Evolutionary conservation across 2,888 invertebrate species (phyloP).

Genomic region (Conomelus anceps): DNA sequence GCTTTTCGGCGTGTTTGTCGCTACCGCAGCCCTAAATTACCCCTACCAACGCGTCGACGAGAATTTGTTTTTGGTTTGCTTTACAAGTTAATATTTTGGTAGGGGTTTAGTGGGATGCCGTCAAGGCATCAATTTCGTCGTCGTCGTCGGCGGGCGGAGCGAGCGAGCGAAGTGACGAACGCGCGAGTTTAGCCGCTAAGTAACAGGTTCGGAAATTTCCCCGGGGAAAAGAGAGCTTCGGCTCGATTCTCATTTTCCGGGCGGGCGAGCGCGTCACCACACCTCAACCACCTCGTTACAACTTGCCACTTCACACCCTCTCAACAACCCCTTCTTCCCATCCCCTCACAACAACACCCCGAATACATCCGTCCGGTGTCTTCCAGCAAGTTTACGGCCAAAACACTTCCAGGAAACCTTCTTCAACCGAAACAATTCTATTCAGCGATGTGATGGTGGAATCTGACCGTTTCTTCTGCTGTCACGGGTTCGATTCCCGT

Average conservation of each 20-base stretch:
- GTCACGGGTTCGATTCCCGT: too few relatives aligned
- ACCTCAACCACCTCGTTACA: conserved; percentile 3
- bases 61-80: background rate
- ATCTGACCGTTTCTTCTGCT: too few relatives aligned
- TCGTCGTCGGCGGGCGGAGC: background rate
- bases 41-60: background rate
- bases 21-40: background rate
- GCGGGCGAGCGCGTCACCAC: background rate
- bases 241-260: conserved; percentile 10
- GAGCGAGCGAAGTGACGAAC: background rate
- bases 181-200: conserved; percentile 4
- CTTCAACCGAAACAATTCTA: background rate
- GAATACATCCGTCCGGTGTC: background rate
- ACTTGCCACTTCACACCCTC: conserved; percentile 1
- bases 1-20: background rate
- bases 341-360: background rate
- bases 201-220: conserved; percentile 13
- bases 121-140: background rate
- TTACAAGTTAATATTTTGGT: background rate
- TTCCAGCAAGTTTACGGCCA: background rate
- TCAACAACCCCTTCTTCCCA: background rate
- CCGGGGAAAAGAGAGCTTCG: background rate
- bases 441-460: background rate
- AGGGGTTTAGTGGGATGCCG: background rate
- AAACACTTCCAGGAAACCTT: background rate